A percentile compares a stretch with the other conserved stretches of the same genome.
phyloP scores from a whole-genome alignment of 2,888 invertebrate genomes.

The Lycia hirtaria region DNA sequence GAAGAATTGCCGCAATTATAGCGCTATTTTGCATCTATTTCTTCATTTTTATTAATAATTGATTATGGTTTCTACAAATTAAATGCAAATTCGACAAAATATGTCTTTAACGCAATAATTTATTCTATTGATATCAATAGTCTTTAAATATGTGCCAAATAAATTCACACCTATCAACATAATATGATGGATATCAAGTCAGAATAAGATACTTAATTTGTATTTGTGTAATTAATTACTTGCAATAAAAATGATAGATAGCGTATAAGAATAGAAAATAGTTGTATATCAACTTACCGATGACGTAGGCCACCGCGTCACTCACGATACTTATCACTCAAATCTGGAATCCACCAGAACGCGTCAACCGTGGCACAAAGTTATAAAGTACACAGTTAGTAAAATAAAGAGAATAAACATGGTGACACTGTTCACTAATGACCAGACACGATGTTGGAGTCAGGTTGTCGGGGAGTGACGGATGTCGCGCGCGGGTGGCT shows the following conservation, averaged over 20 bases:
- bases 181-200: too few relatives aligned
- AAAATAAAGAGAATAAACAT: conserved; percentile 80
- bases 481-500: conserved; percentile 60
- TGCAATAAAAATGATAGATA: background rate
- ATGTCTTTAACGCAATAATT: too few relatives aligned
- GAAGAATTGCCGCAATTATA: too few relatives aligned
- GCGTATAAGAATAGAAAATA: background rate
- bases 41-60: too few relatives aligned
- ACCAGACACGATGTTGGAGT: conserved; percentile 22
- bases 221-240: too few relatives aligned
- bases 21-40: too few relatives aligned
- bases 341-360: conserved; percentile 64
- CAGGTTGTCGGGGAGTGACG: conserved; percentile 39
- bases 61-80: too few relatives aligned
- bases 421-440: conserved; percentile 52
- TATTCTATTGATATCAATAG: too few relatives aligned
- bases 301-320: conserved; percentile 50
- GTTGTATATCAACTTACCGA: conserved; percentile 35
- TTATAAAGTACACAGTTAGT: conserved; percentile 79
- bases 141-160: too few relatives aligned
- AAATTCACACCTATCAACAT: too few relatives aligned
- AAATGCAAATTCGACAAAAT: too few relatives aligned
- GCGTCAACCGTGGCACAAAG: conserved; percentile 73
- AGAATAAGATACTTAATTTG: too few relatives aligned
- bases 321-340: conserved; percentile 53